phyloP scores from a whole-genome alignment of 2,888 invertebrate genomes.

The Gibbula magus region DNA sequence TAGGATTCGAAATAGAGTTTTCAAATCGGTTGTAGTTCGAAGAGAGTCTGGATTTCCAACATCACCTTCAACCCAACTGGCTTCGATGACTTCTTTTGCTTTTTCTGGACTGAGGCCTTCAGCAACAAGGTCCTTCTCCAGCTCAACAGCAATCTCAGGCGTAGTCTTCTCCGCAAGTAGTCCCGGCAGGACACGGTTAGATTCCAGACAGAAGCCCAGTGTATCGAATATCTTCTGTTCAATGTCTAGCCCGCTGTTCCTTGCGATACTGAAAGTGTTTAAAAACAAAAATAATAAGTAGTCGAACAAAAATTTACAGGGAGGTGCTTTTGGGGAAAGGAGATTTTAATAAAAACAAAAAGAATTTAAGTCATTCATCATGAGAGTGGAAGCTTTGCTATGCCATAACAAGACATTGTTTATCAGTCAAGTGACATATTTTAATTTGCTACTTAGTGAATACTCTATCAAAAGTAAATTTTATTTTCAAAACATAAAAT shows the following conservation, averaged over 20 bases:
- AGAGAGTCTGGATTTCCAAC: conserved; percentile 62
- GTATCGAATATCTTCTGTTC: conserved; percentile 72
- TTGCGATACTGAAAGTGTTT: conserved; percentile 60
- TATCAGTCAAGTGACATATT: too few species aligned
- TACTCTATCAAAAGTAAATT: too few species aligned
- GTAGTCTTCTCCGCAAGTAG: conserved; percentile 75
- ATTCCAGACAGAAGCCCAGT: conserved; percentile 73
- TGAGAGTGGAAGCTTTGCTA: too few species aligned
- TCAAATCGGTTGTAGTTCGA: conserved; percentile 73
- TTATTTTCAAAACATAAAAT: too few species aligned
- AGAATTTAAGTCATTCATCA: too few species aligned
- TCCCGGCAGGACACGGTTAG: conserved; percentile 70
- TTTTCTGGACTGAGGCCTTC: conserved; percentile 57
- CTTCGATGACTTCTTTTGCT: conserved; percentile 61
- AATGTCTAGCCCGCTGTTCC: conserved; percentile 69
- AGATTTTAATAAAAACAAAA: too few species aligned
- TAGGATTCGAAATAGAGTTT: conserved; percentile 72
- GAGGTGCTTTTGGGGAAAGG: too few species aligned
- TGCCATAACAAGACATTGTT: too few species aligned
- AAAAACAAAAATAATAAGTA: too few species aligned
- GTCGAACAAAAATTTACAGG: too few species aligned
- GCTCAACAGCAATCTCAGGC: conserved; percentile 54
- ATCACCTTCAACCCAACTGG: conserved; percentile 69
- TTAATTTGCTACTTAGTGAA: too few species aligned
- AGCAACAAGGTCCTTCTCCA: conserved; percentile 58